Base-by-base conservation (phyloP, 2,888 invertebrate genomes). In the Apotomis betuletana region DNA sequence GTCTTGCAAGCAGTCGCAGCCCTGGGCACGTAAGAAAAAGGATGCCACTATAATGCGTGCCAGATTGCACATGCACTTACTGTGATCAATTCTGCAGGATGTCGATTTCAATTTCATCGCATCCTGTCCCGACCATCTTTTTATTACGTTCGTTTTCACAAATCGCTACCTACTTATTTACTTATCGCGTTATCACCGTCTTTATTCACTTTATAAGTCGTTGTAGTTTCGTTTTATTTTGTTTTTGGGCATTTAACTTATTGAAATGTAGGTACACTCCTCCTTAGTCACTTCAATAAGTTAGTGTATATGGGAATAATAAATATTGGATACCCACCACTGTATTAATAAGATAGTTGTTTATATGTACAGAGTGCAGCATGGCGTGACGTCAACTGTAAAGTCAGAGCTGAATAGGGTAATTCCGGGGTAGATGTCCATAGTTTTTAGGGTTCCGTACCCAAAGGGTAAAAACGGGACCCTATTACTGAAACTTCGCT, bases 51-150 rank as follows among this genome's bases (percentile, higher is more conserved):
- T 90, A 87, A 87, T 87, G 83, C 82, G 85, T 84, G 85, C 87
- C 84, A 90, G 90, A 91, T 91, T 91, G 89, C 88, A 90, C 88
- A 87, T 87, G 88, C 88, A 90, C 87, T 90, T 88, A 88, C 85
- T 87, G 87, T 87, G 85, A 85, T 87, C 87, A 90, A 89, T 90
- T 90, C 84, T 90, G 80, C 84, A 85, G 86, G 84, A 87, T 87
- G 91, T 89, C 91, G 89, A 90, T 89, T 89, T 90, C 90, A 92
- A 92, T 92, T 92, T 89, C 88, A 88, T 83, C 83, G 85, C 91
- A 91, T 92, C 92, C 91, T 91, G 89, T 86, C 41, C 41, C 89
- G 86, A 85, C 85, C 84, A 87, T 87, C 86, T 84, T 86, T 78
- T 85, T 85, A 82, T 86, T 86, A 85, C 85, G 77, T 75, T 81